A percentile compares a stretch with the other conserved stretches of the same genome.
Evolutionary conservation across 1,140 invertebrate species (phyloP).

Genomic region (Mya arenaria): DNA sequence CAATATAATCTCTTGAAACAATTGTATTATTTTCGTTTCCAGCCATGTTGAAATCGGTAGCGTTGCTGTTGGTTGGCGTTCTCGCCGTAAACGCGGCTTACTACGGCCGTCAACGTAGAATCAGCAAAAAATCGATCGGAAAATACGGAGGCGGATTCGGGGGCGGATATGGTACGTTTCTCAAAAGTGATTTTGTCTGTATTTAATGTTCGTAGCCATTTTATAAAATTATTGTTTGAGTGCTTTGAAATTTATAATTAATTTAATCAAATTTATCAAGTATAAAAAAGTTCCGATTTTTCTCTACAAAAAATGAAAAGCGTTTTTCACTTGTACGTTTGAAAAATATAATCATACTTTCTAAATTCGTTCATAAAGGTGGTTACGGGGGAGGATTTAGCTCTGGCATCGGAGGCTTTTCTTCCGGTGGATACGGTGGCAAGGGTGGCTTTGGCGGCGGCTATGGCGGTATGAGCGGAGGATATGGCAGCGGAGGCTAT

Average conservation of each 20-base stretch:
- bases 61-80: slow-evolving; percentile 18
- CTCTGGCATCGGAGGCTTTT: neutral
- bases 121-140: slow-evolving; percentile 4
- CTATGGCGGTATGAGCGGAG: neutral
- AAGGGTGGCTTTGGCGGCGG: neutral
- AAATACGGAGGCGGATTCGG: neutral
- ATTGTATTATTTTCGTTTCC: neutral
- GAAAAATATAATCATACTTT: too few relatives aligned
- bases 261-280: too few relatives aligned
- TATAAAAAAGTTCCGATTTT: too few relatives aligned
- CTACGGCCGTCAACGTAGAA: neutral
- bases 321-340: too few relatives aligned
- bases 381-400: neutral
- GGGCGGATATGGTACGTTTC: too few relatives aligned
- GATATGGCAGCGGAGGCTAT: neutral
- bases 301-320: too few relatives aligned
- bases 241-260: too few relatives aligned
- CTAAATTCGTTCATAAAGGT: too few relatives aligned
- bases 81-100: slow-evolving; percentile 1
- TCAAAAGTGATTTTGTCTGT: too few relatives aligned
- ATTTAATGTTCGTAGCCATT: too few relatives aligned
- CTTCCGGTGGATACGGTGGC: neutral
- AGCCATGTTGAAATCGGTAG: slow-evolving; percentile 24
- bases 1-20: too few relatives aligned
- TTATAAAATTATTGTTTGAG: too few relatives aligned